Conservation (phyloP, 2,797 vertebrate genomes). For the Lepidocolaptes lacrymiger region DNA sequence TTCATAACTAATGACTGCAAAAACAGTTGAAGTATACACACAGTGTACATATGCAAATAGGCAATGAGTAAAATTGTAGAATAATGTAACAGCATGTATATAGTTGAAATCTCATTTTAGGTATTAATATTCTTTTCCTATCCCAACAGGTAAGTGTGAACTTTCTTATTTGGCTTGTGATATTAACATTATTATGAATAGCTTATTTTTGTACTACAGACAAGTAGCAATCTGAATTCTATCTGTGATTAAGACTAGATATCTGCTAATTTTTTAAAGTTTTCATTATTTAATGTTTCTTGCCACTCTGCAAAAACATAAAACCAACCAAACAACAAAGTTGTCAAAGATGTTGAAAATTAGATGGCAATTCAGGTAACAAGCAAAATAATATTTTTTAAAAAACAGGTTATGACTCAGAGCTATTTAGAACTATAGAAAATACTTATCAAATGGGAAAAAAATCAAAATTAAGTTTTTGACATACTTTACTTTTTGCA, state of each 20-base stretch:
- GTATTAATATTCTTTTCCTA: background rate
- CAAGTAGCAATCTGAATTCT: background rate
- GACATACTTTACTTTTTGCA: background rate
- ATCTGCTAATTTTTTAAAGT: background rate
- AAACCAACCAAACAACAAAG: background rate
- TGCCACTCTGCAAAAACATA: background rate
- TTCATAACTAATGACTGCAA: background rate
- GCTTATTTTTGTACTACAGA: background rate
- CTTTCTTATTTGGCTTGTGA: background rate
- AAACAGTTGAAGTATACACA: background rate
- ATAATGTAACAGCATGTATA: background rate
- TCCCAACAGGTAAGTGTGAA: background rate
- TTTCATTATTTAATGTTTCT: background rate
- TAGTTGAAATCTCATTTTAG: background rate
- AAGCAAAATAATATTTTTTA: background rate
- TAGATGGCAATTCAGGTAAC: background rate
- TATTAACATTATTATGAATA: background rate
- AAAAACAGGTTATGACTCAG: background rate
- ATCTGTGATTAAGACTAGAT: background rate
- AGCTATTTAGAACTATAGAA: background rate
- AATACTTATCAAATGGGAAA: background rate
- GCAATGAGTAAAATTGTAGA: background rate
- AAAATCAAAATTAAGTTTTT: background rate
- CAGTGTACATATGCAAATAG: background rate
- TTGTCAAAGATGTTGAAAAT: background rate